Conservation (phyloP, 2,888 invertebrate species). For the Zhuqinia jingwanae region DNA sequence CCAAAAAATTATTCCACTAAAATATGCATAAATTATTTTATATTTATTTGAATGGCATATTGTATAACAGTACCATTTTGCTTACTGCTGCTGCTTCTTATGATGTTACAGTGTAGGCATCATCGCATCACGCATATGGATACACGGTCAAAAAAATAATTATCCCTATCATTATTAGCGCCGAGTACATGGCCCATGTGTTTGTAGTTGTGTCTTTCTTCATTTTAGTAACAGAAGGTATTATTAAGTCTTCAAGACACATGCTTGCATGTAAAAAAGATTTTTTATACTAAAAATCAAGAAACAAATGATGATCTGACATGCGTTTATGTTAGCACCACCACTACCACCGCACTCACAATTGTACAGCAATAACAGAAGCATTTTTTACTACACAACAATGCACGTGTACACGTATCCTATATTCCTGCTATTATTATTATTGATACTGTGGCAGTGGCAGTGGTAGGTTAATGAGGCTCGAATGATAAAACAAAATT, state of each 20-base stretch:
- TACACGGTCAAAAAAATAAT: no score
- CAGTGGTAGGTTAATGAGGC: slow-evolving; percentile 67
- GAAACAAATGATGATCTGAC: slow-evolving; percentile 28
- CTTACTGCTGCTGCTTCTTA: background rate
- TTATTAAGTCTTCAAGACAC: slow-evolving; percentile 32
- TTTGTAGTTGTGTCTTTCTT: background rate
- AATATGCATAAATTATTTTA: slow-evolving; percentile 53
- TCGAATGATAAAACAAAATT: slow-evolving; percentile 65
- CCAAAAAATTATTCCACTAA: slow-evolving; percentile 57
- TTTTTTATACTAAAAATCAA: slow-evolving; percentile 22
- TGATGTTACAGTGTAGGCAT: no score
- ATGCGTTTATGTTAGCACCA: slow-evolving; percentile 30
- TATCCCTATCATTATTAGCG: slow-evolving; percentile 8
- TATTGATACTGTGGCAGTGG: no score
- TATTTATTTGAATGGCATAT: slow-evolving; percentile 20
- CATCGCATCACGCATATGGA: slow-evolving; percentile 38
- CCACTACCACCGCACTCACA: background rate
- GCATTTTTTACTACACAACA: background rate
- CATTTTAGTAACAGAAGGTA: background rate
- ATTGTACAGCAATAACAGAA: background rate
- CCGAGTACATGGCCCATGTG: background rate
- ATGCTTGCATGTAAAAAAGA: slow-evolving; percentile 25
- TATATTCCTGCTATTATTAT: slow-evolving; percentile 24
- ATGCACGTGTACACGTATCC: slow-evolving; percentile 37
- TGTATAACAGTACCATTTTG: slow-evolving; percentile 10